Evolutionary conservation across 1,140 invertebrate genomes (phyloP).

Genomic region (Pachypeltis micranthus): DNA sequence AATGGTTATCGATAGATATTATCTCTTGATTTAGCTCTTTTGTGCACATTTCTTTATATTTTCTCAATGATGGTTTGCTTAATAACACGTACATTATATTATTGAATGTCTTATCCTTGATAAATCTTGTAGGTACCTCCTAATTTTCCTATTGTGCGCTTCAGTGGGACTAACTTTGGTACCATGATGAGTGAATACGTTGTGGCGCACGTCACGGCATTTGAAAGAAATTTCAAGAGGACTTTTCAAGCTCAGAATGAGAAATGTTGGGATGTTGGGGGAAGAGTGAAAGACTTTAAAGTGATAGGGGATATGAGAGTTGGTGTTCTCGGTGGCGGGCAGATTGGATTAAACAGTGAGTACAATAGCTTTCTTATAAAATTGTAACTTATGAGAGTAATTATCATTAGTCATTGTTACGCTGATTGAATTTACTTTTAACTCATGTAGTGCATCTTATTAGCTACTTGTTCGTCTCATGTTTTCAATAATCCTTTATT

Average conservation of each 20-base stretch:
- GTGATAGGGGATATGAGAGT: slow-evolving; percentile 37
- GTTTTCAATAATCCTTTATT: too few relatives aligned
- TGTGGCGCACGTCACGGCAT: slow-evolving; percentile 40
- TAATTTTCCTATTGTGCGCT: slow-evolving; percentile 35
- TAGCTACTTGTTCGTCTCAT: too few relatives aligned
- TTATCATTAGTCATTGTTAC: background rate
- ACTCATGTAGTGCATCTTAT: too few relatives aligned
- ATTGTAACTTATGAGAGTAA: background rate
- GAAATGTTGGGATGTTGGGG: slow-evolving; percentile 33
- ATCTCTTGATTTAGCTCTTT: too few relatives aligned
- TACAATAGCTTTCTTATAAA: slow-evolving; percentile 12
- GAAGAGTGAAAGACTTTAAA: slow-evolving; percentile 33
- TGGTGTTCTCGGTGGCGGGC: slow-evolving; percentile 41
- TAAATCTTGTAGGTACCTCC: slow-evolving; percentile 3
- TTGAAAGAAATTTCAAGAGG: slow-evolving; percentile 37
- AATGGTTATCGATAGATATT: too few relatives aligned
- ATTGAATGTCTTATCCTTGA: too few relatives aligned
- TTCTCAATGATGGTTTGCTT: too few relatives aligned
- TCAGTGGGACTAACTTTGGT: slow-evolving; percentile 38
- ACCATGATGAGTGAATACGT: slow-evolving; percentile 44
- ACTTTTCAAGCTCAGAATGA: slow-evolving; percentile 35
- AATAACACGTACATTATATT: too few relatives aligned
- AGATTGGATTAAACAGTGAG: slow-evolving; percentile 39
- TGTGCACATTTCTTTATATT: too few relatives aligned
- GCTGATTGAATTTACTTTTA: too few relatives aligned